phyloP scores from a whole-genome alignment of 2,113 vertebrate species.

The Callaeas wilsoni region DNA sequence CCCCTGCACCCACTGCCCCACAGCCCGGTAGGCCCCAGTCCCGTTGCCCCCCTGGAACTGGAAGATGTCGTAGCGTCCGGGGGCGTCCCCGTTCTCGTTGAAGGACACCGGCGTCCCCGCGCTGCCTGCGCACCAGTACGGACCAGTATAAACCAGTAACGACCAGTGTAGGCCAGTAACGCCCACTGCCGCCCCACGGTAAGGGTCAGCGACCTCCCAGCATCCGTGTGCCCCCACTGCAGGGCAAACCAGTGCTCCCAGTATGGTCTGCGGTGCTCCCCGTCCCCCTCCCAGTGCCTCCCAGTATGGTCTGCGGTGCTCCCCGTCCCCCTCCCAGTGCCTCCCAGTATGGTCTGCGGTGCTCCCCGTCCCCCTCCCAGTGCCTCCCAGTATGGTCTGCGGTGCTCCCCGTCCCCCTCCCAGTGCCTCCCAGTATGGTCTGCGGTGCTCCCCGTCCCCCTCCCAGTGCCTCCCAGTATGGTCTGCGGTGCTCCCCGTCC shows the following conservation, averaged over 20 bases:
- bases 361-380: no score
- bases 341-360: no score
- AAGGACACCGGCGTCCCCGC: conserved; percentile 88
- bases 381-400: no score
- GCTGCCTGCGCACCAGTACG: conserved; percentile 70
- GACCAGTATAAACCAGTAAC: neutral
- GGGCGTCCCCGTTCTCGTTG: conserved; percentile 89
- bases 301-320: no score
- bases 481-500: no score
- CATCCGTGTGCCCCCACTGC: accelerated
- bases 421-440: neutral
- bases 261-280: no score
- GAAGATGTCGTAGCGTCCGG: conserved; percentile 92
- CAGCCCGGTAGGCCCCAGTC: neutral
- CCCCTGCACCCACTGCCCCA: conserved; percentile 10
- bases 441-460: neutral
- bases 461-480: no score
- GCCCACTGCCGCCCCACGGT: accelerated
- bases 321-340: no score
- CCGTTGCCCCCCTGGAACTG: conserved; percentile 88
- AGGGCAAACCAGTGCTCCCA: neutral
- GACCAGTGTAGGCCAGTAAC: accelerated
- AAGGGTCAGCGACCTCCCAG: neutral
- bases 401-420: no score
- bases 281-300: no score